Base-by-base conservation (phyloP, 2,888 invertebrate genomes). In the Chloroclysta siterata region DNA sequence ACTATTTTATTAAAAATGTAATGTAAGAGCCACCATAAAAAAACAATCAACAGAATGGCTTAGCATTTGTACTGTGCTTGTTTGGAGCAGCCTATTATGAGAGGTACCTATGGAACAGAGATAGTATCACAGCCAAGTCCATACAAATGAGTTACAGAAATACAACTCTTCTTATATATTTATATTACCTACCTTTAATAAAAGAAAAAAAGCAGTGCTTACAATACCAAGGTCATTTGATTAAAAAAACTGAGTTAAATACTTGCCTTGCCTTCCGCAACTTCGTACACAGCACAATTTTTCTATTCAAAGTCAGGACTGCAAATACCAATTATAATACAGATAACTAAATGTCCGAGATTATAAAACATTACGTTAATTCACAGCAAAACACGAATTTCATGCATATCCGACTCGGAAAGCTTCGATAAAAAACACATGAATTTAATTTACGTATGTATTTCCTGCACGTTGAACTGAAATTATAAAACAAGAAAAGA, bases 261-360 rank as follows among this genome's bases (percentile, higher is more conserved):
- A n/a, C 48, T 8, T 44, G 6, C 44, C 44, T 44, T 75, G 76
- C 77, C 79, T 80, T 63, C 56, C 42, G n/a, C n/a, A 66, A 59
- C 52, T 65, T 65, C 64, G 55, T 56, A 13, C 17, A 8, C 11
- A 63, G 52, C 60, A 71, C 14, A 14, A 44, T 5, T 44, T 44
- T 8, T 15, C 36, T 39, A 11, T 2, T 39, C 10, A 6, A 13
- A 13, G 8, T 15, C 8, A 7, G 44, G 66, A 70, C 60, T 72
- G 70, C 69, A 68, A 67, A 72, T 76, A 74, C 71, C 77, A 76
- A 77, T 80, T 77, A 79, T 74, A 77, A 77, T 68, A 73, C 76
- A 70, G 73, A 66, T 69, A 71, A 77, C 62, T 70, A 68, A 71
- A 65, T 70, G 65, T 71, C 66, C 65, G 61, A 70, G 69, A 75